Conservation (phyloP, 2,888 invertebrate genomes). For the Trissonchulus latispiculum region DNA sequence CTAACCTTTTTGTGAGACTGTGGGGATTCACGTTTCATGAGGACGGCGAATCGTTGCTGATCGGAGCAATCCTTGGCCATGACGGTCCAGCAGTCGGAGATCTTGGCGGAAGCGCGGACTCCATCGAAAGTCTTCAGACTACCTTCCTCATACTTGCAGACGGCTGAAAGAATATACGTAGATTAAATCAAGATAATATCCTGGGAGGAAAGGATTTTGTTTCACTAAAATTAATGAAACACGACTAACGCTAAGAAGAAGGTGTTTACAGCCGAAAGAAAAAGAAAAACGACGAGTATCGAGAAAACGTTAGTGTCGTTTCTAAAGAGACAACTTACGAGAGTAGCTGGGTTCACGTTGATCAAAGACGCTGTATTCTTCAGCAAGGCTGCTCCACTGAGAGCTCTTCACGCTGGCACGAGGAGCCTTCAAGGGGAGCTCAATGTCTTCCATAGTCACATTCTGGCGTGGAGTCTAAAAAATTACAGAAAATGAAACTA, state of each 20-base stretch:
- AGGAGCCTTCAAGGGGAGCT: slow-evolving; percentile 24
- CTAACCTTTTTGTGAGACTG: slow-evolving; percentile 30
- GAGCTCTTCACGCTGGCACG: background rate
- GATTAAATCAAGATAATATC: too few relatives aligned
- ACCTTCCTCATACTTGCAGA: slow-evolving; percentile 14
- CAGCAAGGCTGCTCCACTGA: background rate
- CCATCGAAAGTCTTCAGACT: slow-evolving; percentile 39
- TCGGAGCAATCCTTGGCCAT: slow-evolving; percentile 47
- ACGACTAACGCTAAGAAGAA: too few relatives aligned
- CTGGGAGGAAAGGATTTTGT: too few relatives aligned
- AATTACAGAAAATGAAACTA: too few relatives aligned
- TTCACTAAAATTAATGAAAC: too few relatives aligned
- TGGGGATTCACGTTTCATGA: slow-evolving; percentile 37
- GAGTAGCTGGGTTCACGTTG: too few relatives aligned
- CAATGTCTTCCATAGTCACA: slow-evolving; percentile 23
- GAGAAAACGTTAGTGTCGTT: too few relatives aligned
- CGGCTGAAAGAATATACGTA: too few relatives aligned
- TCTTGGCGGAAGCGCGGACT: slow-evolving; percentile 33
- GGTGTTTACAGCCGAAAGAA: too few relatives aligned
- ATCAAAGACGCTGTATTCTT: background rate
- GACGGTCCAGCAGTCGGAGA: slow-evolving; percentile 44
- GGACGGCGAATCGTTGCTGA: slow-evolving; percentile 41
- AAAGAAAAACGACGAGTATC: too few relatives aligned
- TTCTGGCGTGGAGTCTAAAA: slow-evolving; percentile 29
- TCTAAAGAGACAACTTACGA: too few relatives aligned